Conservation (phyloP, 2,888 invertebrate species). For the Sarcophaga caerulescens region DNA sequence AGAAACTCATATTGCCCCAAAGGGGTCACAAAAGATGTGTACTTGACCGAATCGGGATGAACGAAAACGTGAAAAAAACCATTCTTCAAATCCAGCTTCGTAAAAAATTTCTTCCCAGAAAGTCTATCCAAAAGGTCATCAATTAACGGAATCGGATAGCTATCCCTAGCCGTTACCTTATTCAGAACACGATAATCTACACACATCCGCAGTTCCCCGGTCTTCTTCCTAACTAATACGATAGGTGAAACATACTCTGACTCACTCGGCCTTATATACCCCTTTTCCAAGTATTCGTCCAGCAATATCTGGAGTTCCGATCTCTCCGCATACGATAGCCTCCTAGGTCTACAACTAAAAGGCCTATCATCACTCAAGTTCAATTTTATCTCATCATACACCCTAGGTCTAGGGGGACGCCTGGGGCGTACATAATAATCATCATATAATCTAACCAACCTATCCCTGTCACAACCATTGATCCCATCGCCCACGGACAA, state of each 20-base stretch:
- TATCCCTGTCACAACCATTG: background rate
- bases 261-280: constrained; percentile 45
- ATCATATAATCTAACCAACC: constrained; percentile 3
- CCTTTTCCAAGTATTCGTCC: constrained; percentile 39
- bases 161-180: background rate
- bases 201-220: background rate
- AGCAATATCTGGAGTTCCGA: constrained; percentile 23
- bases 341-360: constrained; percentile 40
- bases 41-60: constrained; percentile 47
- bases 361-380: constrained; percentile 17
- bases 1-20: constrained; percentile 60
- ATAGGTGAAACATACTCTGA: constrained; percentile 47
- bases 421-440: constrained; percentile 31
- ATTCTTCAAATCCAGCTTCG: constrained; percentile 53
- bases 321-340: constrained; percentile 38
- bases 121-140: constrained; percentile 58
- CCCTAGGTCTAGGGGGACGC: constrained; percentile 5
- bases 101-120: constrained; percentile 54
- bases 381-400: constrained; percentile 22
- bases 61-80: constrained; percentile 54
- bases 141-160: constrained; percentile 19
- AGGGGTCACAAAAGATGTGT: constrained; percentile 62
- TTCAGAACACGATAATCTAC: background rate
- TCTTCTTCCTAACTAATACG: constrained; percentile 44
- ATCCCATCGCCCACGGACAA: constrained; percentile 6